These are phyloP conservation scores for Cryptosula pallasiana DNA, from an alignment of 2,888 invertebrate species.

Conservation along the genomic window DNA sequence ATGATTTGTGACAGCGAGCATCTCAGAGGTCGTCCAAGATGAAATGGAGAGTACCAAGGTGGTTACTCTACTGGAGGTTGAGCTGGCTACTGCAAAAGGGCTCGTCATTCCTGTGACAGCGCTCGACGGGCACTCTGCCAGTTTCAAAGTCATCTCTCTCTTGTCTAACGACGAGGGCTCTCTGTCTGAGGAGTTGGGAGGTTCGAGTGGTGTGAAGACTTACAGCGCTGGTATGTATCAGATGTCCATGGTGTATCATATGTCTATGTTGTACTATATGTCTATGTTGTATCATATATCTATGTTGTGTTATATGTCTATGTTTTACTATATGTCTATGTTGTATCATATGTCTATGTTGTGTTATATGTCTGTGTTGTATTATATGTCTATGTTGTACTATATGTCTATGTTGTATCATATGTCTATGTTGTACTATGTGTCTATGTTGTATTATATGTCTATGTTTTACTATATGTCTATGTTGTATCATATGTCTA, in stretches of 20 bases:
- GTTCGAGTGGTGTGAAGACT: neutral
- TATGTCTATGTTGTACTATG: too few species aligned
- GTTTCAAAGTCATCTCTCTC: neutral
- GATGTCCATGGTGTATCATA: neutral
- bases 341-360: too few species aligned
- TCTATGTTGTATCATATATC: too few species aligned
- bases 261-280: too few species aligned
- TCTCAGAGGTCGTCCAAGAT: neutral
- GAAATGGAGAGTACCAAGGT: neutral
- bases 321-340: too few species aligned
- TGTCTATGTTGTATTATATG: too few species aligned
- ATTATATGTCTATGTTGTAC: too few species aligned
- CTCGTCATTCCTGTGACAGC: neutral
- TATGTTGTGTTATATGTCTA: too few species aligned
- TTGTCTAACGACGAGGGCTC: neutral
- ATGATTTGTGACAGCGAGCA: neutral
- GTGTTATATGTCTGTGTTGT: too few species aligned
- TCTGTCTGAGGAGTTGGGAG: neutral
- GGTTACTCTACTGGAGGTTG: neutral
- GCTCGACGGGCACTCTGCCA: neutral
- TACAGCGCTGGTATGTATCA: neutral
- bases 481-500: too few species aligned
- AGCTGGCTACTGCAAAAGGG: neutral
- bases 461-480: too few species aligned
- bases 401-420: too few species aligned